These are phyloP conservation scores for Orycteropus afer DNA, from an alignment of 2,113 vertebrate genomes.

Conservation along the genomic window DNA sequence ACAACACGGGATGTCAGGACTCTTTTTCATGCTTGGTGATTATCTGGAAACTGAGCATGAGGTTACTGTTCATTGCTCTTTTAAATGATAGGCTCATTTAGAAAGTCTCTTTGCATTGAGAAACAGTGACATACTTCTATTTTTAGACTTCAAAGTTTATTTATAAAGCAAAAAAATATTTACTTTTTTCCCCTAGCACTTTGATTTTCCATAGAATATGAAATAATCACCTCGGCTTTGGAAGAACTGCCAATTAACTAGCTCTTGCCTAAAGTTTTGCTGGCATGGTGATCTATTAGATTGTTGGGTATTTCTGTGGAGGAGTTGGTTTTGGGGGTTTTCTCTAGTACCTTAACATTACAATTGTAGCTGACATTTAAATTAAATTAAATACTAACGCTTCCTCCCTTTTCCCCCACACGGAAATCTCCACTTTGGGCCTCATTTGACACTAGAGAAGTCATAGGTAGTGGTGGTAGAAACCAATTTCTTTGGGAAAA, in stretches of 20 bases:
- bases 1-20: neutral
- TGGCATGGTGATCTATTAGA: neutral
- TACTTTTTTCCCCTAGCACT: neutral
- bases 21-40: neutral
- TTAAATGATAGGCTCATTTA: slow-evolving; percentile 6
- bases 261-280: neutral
- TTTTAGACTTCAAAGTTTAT: slow-evolving; percentile 44
- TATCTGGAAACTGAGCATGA: neutral
- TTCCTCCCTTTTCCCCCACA: neutral
- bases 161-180: neutral
- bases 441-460: neutral
- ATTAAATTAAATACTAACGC: neutral
- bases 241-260: neutral
- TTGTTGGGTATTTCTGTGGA: neutral
- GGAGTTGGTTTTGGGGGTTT: neutral
- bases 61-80: neutral
- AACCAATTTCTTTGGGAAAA: slow-evolving; percentile 39
- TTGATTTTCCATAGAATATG: neutral
- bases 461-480: neutral
- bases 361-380: neutral
- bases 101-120: neutral
- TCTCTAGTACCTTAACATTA: neutral
- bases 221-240: neutral
- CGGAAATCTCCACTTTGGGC: neutral
- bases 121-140: neutral